These are phyloP conservation scores for Aspidiotus rigidus DNA, from an alignment of 2,888 invertebrate genomes.

Conservation along the genomic window DNA sequence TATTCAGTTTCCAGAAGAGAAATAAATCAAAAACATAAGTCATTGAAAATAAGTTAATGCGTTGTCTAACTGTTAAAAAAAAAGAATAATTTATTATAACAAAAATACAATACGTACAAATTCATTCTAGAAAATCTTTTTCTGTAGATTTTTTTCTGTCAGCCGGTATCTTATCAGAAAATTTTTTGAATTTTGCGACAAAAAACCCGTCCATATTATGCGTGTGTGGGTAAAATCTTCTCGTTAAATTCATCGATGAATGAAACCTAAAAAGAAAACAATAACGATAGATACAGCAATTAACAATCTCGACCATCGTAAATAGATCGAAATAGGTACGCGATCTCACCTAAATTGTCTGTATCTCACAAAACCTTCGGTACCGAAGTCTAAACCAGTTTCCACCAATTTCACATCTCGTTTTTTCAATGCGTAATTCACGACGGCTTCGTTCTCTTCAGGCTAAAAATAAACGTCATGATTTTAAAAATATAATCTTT, in stretches of 20 bases:
- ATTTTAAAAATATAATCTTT: no score
- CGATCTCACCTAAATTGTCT: conserved; percentile 49
- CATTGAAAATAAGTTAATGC: no score
- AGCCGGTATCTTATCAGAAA: conserved; percentile 61
- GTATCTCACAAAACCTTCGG: conserved; percentile 86
- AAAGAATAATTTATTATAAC: no score
- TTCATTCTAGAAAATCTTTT: background rate
- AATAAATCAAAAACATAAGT: no score
- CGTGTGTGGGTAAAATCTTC: conserved; percentile 92
- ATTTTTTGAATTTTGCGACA: conserved; percentile 95
- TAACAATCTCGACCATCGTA: background rate
- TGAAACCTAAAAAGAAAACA: conserved; percentile 46
- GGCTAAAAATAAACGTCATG: conserved; percentile 54
- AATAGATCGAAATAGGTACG: no score
- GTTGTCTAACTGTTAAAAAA: no score
- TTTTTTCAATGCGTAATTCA: conserved; percentile 88
- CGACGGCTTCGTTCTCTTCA: conserved; percentile 97
- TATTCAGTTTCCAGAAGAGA: no score
- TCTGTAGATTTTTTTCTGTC: conserved; percentile 4
- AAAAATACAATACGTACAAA: no score
- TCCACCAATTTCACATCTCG: conserved; percentile 88
- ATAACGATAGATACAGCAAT: conserved; percentile 62
- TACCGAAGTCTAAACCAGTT: conserved; percentile 90
- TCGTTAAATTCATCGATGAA: conserved; percentile 50
- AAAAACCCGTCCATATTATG: conserved; percentile 99